Base-by-base conservation (phyloP, 2,113 vertebrate genomes). In the Chaetura pelagica region DNA sequence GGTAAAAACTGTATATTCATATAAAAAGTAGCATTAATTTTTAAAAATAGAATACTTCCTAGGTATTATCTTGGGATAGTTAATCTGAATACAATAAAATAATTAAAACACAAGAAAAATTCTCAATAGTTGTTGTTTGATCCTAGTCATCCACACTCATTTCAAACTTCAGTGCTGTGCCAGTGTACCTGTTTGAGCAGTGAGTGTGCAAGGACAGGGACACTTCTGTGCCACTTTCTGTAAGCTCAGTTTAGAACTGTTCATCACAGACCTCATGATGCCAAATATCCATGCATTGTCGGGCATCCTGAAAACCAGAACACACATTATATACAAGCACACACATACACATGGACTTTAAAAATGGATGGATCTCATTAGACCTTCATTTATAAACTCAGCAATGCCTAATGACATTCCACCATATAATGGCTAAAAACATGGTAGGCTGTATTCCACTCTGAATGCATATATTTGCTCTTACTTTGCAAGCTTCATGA, bases 161-260 rank as follows among this genome's bases (percentile, higher is more conserved):
- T 35, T 84, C 17, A 66, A 92, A 71, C 9, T 42, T 59, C 27
- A 85, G 13, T 27, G 27, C 40, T 23, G n/a, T 24, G 19, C 5
- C 9, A 55, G 40, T 42, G 40, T 42, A 42, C 2, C 7, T 75
- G 82, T 82, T 42, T 34, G 23, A 44, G 24, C 20, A 42, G 10
- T 15, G 49, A 81, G 48, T 0, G 0, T 19, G 14, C 2, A 7
- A 61, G 11, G 24, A 68, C 10, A 57, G 10, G 9, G 12, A 55
- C 19, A 19, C 4, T 62, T 69, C 20, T 49, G 75, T 58, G 46
- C 3, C 7, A 46, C 15, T 58, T 54, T 69, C 61, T 76, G n/a
- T 64, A 49, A 69, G 18, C 3, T 42, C 40, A 52, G 8, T n/a
- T 88, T n/a, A 71, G 29, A 91, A 83, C 14, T 5, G 8, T 19